These are phyloP conservation scores for Parapristionchus giblindavisi DNA, from an alignment of 2,888 invertebrate genomes.

Conservation along the genomic window DNA sequence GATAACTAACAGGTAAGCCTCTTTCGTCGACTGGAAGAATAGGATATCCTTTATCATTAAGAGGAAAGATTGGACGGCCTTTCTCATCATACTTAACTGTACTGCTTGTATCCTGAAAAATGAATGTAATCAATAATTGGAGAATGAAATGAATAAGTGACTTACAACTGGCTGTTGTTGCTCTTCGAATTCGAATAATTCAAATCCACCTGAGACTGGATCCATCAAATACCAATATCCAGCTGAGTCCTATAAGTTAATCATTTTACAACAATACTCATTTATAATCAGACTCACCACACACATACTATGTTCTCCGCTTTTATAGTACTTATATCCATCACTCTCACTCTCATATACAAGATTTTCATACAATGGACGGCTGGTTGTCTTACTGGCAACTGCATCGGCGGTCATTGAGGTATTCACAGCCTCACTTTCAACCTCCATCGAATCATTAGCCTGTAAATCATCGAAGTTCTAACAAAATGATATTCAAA, in stretches of 20 bases:
- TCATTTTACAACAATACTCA: neutral
- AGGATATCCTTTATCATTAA: conserved; percentile 12
- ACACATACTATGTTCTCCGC: conserved; percentile 25
- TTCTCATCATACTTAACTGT: conserved; percentile 27
- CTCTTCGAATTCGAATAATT: conserved; percentile 23
- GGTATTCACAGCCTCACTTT: no score
- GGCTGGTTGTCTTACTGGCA: neutral
- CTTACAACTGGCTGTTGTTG: neutral
- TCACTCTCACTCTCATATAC: conserved; percentile 34
- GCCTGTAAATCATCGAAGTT: no score
- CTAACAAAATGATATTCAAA: neutral
- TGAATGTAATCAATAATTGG: neutral
- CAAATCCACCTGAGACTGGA: conserved; percentile 9
- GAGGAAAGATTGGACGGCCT: conserved; percentile 35
- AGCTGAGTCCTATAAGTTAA: neutral
- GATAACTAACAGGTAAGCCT: conserved; percentile 27
- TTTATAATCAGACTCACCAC: conserved; percentile 2
- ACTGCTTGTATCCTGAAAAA: conserved; percentile 13
- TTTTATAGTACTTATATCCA: conserved; percentile 35
- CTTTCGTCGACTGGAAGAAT: conserved; percentile 20
- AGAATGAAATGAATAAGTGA: neutral
- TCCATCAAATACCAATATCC: conserved; percentile 39
- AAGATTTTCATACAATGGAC: conserved; percentile 25
- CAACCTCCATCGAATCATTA: conserved; percentile 15
- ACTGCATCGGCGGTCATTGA: neutral